Base-by-base conservation (phyloP, 2,113 vertebrate species). In the Cyanocitta stelleri region DNA sequence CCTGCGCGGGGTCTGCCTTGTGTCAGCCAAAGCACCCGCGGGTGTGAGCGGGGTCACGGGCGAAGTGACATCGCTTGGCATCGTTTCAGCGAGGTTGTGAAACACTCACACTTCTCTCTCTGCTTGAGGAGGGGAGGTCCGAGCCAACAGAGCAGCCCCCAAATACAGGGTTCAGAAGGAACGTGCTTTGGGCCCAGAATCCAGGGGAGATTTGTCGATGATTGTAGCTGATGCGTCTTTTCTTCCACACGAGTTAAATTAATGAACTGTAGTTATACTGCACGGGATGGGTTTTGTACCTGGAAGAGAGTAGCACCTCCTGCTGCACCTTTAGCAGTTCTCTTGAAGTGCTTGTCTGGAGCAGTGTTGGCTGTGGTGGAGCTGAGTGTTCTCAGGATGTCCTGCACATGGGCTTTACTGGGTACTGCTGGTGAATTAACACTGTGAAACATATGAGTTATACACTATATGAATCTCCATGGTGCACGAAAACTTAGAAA, bases 361-460 rank as follows among this genome's bases (percentile, higher is more conserved):
- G 16, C 4, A 1, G 9, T 26, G 39, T 29, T 76, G 48, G 3
- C 13, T 52, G 14, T 1, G 2, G 41, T 44, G 51, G 16, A 69
- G 18, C n/a, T 14, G 46, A 24, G 32, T 2, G 3, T 26, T 59
- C 26, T n/a, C 22, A 23, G 23, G 27, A 11, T 35, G 11, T 6
- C 21, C 14, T 44, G 23, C 29, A 9, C 21, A 2, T 13, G 16
- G 5, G 4, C 15, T 68, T 61, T 48, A 2, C 35, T 59, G 22
- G 11, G 11, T 72, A 5, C 11, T 83, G 17, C n/a, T 67, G 33
- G 23, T 55, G 49, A 62, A 37, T 24, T 39, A 68, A 52, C 33
- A 5, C 19, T 10, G 18, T 33, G 26, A 66, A 44, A 18, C 11
- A 0, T 29, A 10, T 0, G 0, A 0, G 35, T 74, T 54, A 18